phyloP scores from a whole-genome alignment of 2,888 invertebrate genomes.

The Agonopterix heracliana region DNA sequence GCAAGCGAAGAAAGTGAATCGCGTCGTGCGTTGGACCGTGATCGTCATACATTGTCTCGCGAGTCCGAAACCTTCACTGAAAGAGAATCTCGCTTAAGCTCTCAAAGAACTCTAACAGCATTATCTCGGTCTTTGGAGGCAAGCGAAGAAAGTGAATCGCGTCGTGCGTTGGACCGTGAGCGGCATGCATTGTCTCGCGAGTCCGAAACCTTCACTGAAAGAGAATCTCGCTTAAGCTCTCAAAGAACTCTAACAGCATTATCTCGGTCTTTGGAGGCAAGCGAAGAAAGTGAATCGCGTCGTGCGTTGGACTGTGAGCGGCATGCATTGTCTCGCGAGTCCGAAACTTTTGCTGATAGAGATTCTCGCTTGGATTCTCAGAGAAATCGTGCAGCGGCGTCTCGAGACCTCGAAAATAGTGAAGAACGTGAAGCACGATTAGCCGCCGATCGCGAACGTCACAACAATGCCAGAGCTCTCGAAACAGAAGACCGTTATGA shows the following conservation, averaged over 20 bases:
- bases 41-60: too few relatives aligned
- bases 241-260: too few relatives aligned
- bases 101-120: too few relatives aligned
- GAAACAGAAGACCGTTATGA: not conserved
- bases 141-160: not conserved
- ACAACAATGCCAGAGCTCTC: not conserved
- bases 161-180: too few relatives aligned
- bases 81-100: too few relatives aligned
- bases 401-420: not conserved
- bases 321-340: not conserved
- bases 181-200: too few relatives aligned
- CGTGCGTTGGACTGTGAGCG: not conserved
- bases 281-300: not conserved
- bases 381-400: not conserved
- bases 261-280: not conserved
- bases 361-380: not conserved
- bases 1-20: too few relatives aligned
- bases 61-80: too few relatives aligned
- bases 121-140: not conserved
- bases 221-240: too few relatives aligned
- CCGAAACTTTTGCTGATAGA: not conserved
- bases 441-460: constrained; percentile 1
- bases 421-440: not conserved
- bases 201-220: too few relatives aligned
- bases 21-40: too few relatives aligned